A percentile compares a stretch with the other conserved stretches of the same genome.
phyloP scores from a whole-genome alignment of 1,140 invertebrate species.

The Leptopilina boulardi region DNA sequence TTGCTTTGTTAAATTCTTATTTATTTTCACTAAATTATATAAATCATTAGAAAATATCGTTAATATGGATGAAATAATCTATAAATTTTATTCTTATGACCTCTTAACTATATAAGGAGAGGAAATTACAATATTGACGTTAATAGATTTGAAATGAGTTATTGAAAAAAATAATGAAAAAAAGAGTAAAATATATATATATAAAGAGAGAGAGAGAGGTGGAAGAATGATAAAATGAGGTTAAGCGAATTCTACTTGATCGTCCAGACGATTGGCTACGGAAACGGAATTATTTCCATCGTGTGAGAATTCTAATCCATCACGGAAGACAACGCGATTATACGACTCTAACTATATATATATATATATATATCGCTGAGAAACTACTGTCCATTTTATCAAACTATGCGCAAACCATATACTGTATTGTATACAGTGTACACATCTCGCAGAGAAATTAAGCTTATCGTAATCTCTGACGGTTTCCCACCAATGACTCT shows the following conservation, averaged over 20 bases:
- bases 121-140: too few species aligned
- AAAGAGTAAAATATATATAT: neutral
- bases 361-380: constrained; percentile 1
- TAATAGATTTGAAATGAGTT: neutral
- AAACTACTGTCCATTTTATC: constrained; percentile 30
- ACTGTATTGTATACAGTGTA: neutral
- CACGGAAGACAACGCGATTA: constrained; percentile 58
- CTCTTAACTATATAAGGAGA: too few species aligned
- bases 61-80: too few species aligned
- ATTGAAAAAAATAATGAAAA: neutral
- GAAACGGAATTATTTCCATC: constrained; percentile 47
- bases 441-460: constrained; percentile 12
- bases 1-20: too few species aligned
- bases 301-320: constrained; percentile 52
- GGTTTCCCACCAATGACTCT: constrained; percentile 38
- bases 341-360: too few species aligned
- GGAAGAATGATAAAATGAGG: constrained; percentile 41
- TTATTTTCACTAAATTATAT: too few species aligned
- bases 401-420: neutral
- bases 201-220: too few species aligned
- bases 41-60: too few species aligned
- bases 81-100: too few species aligned
- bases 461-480: constrained; percentile 60
- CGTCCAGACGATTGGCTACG: constrained; percentile 26
- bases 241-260: constrained; percentile 43